A percentile compares a stretch with the other conserved stretches of the same genome.
phyloP scores from a whole-genome alignment of 2,797 vertebrate species.

The Squalus acanthias region DNA sequence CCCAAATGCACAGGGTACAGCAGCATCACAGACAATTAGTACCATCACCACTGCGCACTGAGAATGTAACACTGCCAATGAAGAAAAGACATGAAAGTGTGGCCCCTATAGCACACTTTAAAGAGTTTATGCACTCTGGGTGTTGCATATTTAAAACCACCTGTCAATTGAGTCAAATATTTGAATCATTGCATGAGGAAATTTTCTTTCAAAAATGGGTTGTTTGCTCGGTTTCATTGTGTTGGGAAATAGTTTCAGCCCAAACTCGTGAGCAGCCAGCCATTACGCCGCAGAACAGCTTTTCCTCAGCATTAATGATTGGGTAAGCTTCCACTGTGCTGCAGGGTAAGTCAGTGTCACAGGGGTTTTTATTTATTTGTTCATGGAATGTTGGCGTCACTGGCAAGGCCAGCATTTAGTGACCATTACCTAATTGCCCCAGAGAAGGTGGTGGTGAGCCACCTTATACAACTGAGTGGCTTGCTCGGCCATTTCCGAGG shows the following conservation, averaged over 20 bases:
- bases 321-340: neutral
- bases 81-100: no score
- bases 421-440: no score
- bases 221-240: neutral
- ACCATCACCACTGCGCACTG: neutral
- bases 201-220: neutral
- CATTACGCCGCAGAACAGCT: neutral
- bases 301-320: neutral
- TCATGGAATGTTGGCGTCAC: no score
- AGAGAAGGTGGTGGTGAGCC: no score
- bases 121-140: neutral
- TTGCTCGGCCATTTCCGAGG: no score
- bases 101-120: no score
- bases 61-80: neutral
- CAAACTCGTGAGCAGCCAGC: neutral
- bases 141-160: neutral
- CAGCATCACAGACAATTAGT: neutral
- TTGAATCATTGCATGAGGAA: neutral
- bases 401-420: no score
- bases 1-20: neutral
- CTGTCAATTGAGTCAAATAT: neutral
- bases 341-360: neutral
- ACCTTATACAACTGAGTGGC: no score
- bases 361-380: no score
- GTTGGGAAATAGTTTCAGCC: neutral